These are phyloP conservation scores for Nebria ingens DNA, from an alignment of 1,140 invertebrate species.

Conservation along the genomic window DNA sequence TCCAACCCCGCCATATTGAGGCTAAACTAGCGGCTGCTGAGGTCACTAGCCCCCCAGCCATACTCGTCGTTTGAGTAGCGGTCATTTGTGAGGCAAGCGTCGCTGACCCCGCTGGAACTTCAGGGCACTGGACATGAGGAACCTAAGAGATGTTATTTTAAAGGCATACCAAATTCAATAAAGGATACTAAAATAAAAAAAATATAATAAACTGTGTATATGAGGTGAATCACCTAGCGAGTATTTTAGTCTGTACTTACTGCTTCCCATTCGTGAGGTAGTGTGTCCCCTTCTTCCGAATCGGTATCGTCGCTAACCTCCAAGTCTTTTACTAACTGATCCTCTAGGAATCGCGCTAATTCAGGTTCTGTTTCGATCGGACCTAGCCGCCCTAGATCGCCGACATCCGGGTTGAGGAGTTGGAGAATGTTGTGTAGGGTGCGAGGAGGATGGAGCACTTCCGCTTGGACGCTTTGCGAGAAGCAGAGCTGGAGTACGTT, in stretches of 20 bases:
- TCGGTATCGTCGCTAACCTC: conserved; percentile 50
- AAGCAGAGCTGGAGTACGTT: conserved; percentile 75
- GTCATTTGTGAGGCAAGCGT: conserved; percentile 31
- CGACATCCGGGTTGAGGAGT: conserved; percentile 52
- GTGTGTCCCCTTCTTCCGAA: conserved; percentile 54
- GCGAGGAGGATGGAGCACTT: conserved; percentile 51
- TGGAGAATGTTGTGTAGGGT: conserved; percentile 65
- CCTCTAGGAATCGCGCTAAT: conserved; percentile 45
- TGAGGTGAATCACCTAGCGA: too few species aligned
- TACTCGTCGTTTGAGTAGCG: conserved; percentile 42
- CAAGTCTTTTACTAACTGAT: conserved; percentile 45
- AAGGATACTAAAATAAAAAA: too few species aligned
- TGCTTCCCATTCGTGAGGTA: conserved; percentile 57
- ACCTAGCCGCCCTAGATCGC: conserved; percentile 57
- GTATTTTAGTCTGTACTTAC: too few species aligned
- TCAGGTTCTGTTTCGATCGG: conserved; percentile 45
- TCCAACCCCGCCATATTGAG: conserved; percentile 61
- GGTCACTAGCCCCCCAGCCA: conserved; percentile 53
- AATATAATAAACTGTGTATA: too few species aligned
- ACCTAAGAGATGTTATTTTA: too few species aligned
- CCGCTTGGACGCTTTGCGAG: conserved; percentile 58
- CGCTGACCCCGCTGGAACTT: conserved; percentile 30
- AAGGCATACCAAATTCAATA: too few species aligned
- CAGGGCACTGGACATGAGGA: conserved; percentile 43
- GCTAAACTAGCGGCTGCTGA: conserved; percentile 57